A percentile compares a stretch with the other conserved stretches of the same genome.
Evolutionary conservation across 2,888 invertebrate species (phyloP).

Genomic region (Tachystola acroxantha): DNA sequence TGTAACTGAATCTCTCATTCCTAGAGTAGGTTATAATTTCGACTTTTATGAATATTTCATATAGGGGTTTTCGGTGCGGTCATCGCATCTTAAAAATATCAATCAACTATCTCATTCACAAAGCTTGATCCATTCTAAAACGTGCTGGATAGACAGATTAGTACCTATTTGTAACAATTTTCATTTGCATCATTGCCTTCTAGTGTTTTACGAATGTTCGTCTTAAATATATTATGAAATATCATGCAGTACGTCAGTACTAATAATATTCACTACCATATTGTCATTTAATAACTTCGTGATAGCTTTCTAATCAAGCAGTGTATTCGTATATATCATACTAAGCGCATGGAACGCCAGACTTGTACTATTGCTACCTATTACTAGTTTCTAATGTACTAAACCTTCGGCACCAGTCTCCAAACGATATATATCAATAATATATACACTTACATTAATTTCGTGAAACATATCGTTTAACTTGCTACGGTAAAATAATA

Average conservation of each 20-base stretch:
- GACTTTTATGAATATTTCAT: too few species aligned
- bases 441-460: slow-evolving; percentile 29
- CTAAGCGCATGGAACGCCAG: slow-evolving; percentile 21
- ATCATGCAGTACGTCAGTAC: too few species aligned
- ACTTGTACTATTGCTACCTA: slow-evolving; percentile 9
- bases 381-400: background rate
- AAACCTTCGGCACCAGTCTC: slow-evolving; percentile 51
- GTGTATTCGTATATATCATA: slow-evolving; percentile 22
- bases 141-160: background rate
- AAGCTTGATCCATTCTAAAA: too few species aligned
- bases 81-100: too few species aligned
- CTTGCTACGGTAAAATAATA: slow-evolving; percentile 13
- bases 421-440: slow-evolving; percentile 37
- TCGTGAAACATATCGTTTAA: slow-evolving; percentile 13
- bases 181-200: slow-evolving; percentile 41
- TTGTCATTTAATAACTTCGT: slow-evolving; percentile 51
- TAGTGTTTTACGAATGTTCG: slow-evolving; percentile 27
- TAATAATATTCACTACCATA: slow-evolving; percentile 44
- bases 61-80: too few species aligned
- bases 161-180: background rate
- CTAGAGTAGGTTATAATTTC: too few species aligned
- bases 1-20: too few species aligned
- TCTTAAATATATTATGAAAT: background rate
- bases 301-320: slow-evolving; percentile 32
- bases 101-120: too few species aligned